Evolutionary conservation across 2,797 vertebrate species (phyloP).

Genomic region (Argyrosomus regius): DNA sequence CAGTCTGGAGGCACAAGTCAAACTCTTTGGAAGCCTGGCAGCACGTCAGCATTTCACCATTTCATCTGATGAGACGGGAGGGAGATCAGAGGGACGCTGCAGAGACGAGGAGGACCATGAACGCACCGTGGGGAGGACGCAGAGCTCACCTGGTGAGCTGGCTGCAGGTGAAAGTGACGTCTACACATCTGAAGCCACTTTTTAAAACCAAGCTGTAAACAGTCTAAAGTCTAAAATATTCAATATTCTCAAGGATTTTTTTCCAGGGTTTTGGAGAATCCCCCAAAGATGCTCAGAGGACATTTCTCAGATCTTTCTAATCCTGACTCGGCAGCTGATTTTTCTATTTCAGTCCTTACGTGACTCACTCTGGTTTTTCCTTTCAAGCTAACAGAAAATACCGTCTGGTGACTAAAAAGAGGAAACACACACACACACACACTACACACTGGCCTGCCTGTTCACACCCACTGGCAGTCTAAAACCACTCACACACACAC

Average conservation of each 20-base stretch:
- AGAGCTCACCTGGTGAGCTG: neutral
- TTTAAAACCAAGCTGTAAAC: neutral
- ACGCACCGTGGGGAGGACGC: neutral
- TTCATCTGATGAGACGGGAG: neutral
- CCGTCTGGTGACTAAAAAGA: conserved; percentile 8
- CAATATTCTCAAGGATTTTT: too few relatives aligned
- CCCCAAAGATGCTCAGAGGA: neutral
- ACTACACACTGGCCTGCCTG: neutral
- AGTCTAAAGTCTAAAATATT: neutral
- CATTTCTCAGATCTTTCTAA: neutral
- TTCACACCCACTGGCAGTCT: neutral
- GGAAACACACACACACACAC: neutral
- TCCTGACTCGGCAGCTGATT: conserved; percentile 11
- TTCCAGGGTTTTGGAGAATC: neutral
- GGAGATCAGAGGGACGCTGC: neutral
- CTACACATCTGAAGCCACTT: too few relatives aligned
- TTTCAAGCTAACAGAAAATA: conserved; percentile 26
- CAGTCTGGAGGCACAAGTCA: neutral
- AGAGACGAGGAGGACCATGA: neutral
- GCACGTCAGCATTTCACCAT: neutral
- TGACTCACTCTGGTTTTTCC: conserved; percentile 44
- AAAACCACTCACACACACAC: neutral
- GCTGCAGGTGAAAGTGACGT: neutral
- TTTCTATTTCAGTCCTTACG: neutral
- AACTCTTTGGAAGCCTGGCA: neutral